Conservation (phyloP, 2,113 vertebrate species). For the Todiramphus saurophagus region DNA sequence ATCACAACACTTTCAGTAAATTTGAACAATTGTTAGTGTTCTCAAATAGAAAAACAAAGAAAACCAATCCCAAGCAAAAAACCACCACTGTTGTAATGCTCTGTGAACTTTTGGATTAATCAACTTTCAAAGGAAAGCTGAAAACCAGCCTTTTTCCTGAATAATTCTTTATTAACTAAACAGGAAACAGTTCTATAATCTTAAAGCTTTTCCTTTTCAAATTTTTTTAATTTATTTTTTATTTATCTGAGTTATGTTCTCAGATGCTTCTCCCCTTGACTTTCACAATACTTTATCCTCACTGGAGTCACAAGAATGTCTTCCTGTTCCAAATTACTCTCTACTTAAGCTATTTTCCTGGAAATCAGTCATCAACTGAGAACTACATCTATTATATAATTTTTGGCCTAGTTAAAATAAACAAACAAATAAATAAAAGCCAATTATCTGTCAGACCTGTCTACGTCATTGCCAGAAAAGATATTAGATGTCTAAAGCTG, state of each 20-base stretch:
- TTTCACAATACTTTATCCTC: neutral
- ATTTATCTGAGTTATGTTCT: neutral
- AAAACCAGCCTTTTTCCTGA: accelerated
- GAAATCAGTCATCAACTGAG: neutral
- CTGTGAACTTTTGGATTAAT: neutral
- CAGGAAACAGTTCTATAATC: accelerated
- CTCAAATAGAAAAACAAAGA: neutral
- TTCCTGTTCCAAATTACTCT: neutral
- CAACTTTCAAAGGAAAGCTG: neutral
- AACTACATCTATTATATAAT: neutral
- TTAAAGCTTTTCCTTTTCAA: neutral
- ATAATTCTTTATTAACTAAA: neutral
- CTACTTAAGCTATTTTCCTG: neutral
- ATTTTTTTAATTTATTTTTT: neutral
- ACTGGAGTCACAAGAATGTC: neutral
- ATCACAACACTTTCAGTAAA: neutral
- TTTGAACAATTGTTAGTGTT: neutral
- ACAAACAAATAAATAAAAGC: neutral
- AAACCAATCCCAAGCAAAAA: accelerated
- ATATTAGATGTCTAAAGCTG: neutral
- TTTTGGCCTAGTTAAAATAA: neutral
- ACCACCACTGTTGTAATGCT: neutral
- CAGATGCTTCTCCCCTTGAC: neutral
- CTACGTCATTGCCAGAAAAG: neutral
- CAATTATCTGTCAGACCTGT: neutral